These are phyloP conservation scores for Callinectes sapidus DNA, from an alignment of 2,888 invertebrate species.

Conservation along the genomic window DNA sequence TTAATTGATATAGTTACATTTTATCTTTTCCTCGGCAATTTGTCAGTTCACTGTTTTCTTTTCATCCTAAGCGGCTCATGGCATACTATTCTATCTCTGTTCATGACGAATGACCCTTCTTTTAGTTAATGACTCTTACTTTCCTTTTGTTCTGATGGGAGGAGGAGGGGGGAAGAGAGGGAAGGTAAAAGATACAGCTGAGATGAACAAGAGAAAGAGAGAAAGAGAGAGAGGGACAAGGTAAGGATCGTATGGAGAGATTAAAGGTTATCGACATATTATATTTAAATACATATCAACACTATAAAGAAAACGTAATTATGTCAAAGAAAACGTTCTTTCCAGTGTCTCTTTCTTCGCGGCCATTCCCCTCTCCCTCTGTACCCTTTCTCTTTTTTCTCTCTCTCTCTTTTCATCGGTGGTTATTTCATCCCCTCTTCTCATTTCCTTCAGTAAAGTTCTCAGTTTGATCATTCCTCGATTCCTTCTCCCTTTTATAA, in stretches of 20 bases:
- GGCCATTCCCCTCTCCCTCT: not conserved
- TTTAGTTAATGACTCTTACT: not conserved
- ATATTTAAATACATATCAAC: not conserved
- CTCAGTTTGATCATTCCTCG: not conserved
- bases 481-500: constrained; percentile 25
- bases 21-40: not conserved
- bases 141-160: not conserved
- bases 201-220: not conserved
- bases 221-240: not conserved
- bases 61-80: not conserved
- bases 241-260: not conserved
- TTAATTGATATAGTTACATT: not conserved
- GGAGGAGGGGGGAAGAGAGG: not conserved
- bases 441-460: not conserved
- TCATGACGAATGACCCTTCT: not conserved
- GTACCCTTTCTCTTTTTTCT: no score
- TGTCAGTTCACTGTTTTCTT: not conserved
- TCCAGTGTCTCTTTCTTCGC: not conserved
- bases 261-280: not conserved
- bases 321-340: not conserved
- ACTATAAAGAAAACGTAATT: not conserved
- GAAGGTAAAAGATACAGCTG: not conserved
- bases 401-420: not conserved
- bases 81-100: not conserved
- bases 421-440: not conserved